Base-by-base conservation (phyloP, 2,888 invertebrate genomes). In the Drosophila trichaetosa region DNA sequence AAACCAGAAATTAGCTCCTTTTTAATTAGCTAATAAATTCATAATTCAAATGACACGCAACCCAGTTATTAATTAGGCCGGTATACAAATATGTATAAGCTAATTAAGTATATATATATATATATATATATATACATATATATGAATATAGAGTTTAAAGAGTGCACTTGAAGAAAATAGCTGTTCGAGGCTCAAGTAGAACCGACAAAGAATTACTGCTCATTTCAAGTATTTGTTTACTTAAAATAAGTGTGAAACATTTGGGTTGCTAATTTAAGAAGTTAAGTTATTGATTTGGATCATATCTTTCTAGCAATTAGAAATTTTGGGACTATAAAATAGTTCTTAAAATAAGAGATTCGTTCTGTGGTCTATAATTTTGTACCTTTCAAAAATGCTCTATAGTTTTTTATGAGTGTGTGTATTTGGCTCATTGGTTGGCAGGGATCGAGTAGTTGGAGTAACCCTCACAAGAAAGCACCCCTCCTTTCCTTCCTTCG, bases 1-100 rank as follows among this genome's bases (percentile, higher is more conserved):
- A 36, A 27, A 54, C 18, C 10, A 27, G 36, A 42, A 69, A 64
- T 18, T 49, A 42, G 63, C 46, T 56, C 59, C 46, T 36, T 69
- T 64, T 66, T 69, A 81, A 86, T 84, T 81, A 82, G 69, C 72
- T 84, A 80, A 89, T 90, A 84, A 83, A 83, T 89, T 81, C 79
- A 80, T 81, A 87, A 87, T 76, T 76, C 78, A 53, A 46, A 58
- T 40, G 51, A 60, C 80, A 81, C 80, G 74, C 78, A 78, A 80
- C n/a, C 10, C 42, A 33, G 40, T 34, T 72, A 66, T 58, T 63
- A 80, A 76, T 72, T 72, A 60, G 54, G 16, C 38, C 54, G 29
- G 21, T 16, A 49, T 40, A 65, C 24, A n/a, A 5, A 16, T 33
- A 24, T 13, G 11, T 4, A 7, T 1, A 16, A 8, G 21, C 21